These are phyloP conservation scores for Morone saxatilis DNA, from an alignment of 2,113 vertebrate genomes.

Conservation along the genomic window DNA sequence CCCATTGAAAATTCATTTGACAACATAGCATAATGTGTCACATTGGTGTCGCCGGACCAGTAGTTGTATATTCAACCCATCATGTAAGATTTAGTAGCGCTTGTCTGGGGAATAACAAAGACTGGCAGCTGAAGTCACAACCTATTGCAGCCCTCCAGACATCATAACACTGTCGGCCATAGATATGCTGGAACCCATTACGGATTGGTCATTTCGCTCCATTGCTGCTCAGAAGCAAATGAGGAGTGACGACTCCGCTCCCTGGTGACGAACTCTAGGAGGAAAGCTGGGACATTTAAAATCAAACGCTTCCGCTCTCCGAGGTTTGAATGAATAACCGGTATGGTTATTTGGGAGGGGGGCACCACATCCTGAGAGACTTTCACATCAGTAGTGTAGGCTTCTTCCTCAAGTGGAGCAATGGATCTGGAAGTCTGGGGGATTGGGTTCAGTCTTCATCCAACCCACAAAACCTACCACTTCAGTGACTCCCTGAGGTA, in stretches of 20 bases:
- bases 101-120: conserved; percentile 51
- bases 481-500: conserved; percentile 33
- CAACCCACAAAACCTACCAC: conserved; percentile 23
- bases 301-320: conserved; percentile 34
- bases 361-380: conserved; percentile 22
- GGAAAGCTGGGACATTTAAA: conserved; percentile 35
- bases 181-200: conserved; percentile 50
- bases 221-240: conserved; percentile 54
- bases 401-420: conserved; percentile 10
- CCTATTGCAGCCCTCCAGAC: conserved; percentile 42
- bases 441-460: conserved; percentile 21
- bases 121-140: conserved; percentile 60
- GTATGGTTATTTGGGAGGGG: neutral
- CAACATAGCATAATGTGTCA: conserved; percentile 13
- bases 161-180: conserved; percentile 57
- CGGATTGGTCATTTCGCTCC: conserved; percentile 50
- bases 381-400: neutral
- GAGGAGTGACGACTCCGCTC: conserved; percentile 54
- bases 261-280: conserved; percentile 29
- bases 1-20: conserved; percentile 5
- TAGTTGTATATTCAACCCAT: conserved; percentile 25
- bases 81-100: conserved; percentile 39
- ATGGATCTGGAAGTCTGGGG: conserved; percentile 19
- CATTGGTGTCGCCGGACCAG: conserved; percentile 12
- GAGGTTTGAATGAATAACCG: conserved; percentile 28